Conservation (phyloP, 2,888 invertebrate species). For the Trachelus iudaicus region DNA sequence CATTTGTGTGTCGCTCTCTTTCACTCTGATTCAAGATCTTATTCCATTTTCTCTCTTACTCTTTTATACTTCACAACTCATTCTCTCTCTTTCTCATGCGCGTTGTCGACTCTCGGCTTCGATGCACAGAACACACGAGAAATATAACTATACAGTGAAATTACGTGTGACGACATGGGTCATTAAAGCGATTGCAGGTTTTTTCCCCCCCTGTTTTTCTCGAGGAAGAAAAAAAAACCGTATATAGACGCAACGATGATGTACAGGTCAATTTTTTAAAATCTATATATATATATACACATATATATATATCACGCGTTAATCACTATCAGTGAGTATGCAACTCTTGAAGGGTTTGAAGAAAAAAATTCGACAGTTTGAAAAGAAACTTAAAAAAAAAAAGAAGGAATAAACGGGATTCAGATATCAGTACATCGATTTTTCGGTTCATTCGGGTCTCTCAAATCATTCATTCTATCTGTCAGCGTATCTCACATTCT, state of each 20-base stretch:
- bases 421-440: neutral
- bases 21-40: conserved; percentile 14
- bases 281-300: neutral
- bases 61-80: neutral
- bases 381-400: neutral
- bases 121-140: neutral
- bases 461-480: neutral
- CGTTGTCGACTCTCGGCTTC: neutral
- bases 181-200: neutral
- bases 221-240: neutral
- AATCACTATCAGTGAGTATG: neutral
- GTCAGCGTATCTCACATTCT: neutral
- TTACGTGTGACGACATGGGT: neutral
- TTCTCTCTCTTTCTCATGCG: neutral
- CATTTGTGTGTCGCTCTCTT: neutral
- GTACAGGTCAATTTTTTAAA: neutral
- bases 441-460: neutral
- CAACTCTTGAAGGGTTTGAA: neutral
- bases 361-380: neutral
- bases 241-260: neutral
- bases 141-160: neutral
- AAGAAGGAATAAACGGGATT: neutral
- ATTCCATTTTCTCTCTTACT: conserved; percentile 6
- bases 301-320: neutral
- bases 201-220: neutral